phyloP scores from a whole-genome alignment of 2,888 invertebrate species.

The Falcaria lacertinaria region DNA sequence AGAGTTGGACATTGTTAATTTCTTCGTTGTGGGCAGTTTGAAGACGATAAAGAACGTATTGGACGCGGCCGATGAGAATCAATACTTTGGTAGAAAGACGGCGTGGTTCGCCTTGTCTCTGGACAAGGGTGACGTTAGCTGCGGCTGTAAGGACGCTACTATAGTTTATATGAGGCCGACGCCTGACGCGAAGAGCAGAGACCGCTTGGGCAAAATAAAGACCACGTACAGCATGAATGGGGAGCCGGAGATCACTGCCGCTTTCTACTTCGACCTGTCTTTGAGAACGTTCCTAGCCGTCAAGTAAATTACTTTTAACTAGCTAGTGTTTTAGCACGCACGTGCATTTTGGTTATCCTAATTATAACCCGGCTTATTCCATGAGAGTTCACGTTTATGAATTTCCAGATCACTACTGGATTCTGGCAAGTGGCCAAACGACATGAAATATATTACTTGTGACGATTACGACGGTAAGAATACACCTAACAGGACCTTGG shows the following conservation, averaged over 20 bases:
- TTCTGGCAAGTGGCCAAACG: conserved; percentile 86
- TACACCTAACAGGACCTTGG: conserved; percentile 85
- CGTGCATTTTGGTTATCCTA: conserved; percentile 52
- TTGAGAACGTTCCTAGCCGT: conserved; percentile 85
- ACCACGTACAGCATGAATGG: conserved; percentile 86
- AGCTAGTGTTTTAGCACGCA: conserved; percentile 43
- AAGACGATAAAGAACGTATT: conserved; percentile 85
- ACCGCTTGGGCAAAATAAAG: conserved; percentile 84
- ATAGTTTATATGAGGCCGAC: conserved; percentile 87
- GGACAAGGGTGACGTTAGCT: conserved; percentile 86
- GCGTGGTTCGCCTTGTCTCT: conserved; percentile 93
- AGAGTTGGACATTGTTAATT: conserved; percentile 92
- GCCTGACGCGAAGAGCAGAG: conserved; percentile 83
- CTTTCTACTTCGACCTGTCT: conserved; percentile 93
- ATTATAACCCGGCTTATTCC: conserved; percentile 66
- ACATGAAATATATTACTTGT: conserved; percentile 87
- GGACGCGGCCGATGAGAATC: conserved; percentile 84
- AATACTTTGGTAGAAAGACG: conserved; percentile 90
- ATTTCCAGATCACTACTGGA: conserved; percentile 83
- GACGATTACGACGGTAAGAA: conserved; percentile 89
- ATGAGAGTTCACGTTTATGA: conserved; percentile 60
- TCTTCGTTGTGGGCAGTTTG: conserved; percentile 89
- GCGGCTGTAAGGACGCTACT: conserved; percentile 87
- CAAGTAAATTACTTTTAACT: conserved; percentile 80
- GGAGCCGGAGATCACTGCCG: conserved; percentile 87